Conservation (phyloP, 2,888 invertebrate genomes). For the Hoplodrina ambigua region DNA sequence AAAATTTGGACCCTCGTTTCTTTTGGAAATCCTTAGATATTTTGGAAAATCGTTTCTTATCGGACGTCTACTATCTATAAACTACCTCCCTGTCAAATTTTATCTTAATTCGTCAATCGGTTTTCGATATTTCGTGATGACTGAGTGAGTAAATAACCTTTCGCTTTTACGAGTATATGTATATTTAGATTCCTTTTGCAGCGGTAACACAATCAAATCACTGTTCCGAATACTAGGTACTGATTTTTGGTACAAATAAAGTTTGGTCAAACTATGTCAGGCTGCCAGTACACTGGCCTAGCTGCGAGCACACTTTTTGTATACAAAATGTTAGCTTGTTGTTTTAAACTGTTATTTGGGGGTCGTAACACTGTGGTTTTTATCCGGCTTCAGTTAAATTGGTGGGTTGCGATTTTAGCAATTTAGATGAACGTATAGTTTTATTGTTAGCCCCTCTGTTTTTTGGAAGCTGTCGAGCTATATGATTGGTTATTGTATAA, state of each 20-base stretch:
- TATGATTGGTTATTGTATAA: neutral
- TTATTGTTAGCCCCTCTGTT: neutral
- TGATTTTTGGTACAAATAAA: slow-evolving; percentile 39
- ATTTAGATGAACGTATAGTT: slow-evolving; percentile 19
- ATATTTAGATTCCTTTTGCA: neutral
- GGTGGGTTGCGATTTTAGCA: slow-evolving; percentile 31
- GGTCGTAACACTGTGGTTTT: slow-evolving; percentile 12
- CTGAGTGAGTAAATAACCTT: too few species aligned
- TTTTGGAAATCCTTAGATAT: too few species aligned
- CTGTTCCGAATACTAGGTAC: slow-evolving; percentile 29
- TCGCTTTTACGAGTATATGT: too few species aligned
- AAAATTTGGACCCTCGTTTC: too few species aligned
- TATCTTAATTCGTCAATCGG: too few species aligned
- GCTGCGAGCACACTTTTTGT: slow-evolving; percentile 24
- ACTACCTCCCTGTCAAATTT: too few species aligned
- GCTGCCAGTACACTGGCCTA: slow-evolving; percentile 2
- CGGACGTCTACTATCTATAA: too few species aligned
- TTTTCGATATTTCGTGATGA: too few species aligned
- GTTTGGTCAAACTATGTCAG: slow-evolving; percentile 19
- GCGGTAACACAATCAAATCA: slow-evolving; percentile 16
- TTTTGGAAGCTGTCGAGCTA: neutral
- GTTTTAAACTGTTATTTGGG: slow-evolving; percentile 38
- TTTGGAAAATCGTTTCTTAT: too few species aligned
- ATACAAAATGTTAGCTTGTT: slow-evolving; percentile 27
- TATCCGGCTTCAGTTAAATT: slow-evolving; percentile 2